Evolutionary conservation across 2,797 vertebrate genomes (phyloP).

Genomic region (Amblyopsis hoosieri): DNA sequence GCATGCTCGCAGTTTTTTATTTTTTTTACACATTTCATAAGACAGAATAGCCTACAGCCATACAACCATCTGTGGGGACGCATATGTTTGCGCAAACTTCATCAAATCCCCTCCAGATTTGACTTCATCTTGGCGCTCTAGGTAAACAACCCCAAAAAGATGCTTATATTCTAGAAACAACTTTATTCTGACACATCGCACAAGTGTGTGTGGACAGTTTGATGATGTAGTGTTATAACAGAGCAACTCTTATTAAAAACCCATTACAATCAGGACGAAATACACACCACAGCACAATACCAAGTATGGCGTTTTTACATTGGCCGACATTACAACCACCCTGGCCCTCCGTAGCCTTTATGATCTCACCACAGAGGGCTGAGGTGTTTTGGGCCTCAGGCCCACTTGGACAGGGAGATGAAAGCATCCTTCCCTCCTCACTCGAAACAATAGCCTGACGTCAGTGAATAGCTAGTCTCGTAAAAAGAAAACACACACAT

Average conservation of each 20-base stretch:
- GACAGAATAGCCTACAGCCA: background rate
- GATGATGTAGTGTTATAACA: slow-evolving; percentile 12
- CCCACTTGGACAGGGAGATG: slow-evolving; percentile 43
- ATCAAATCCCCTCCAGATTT: background rate
- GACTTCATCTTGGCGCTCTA: background rate
- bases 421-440: slow-evolving; percentile 45
- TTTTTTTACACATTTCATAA: background rate
- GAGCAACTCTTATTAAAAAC: slow-evolving; percentile 8
- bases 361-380: slow-evolving; percentile 42
- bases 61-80: background rate
- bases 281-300: slow-evolving; percentile 24
- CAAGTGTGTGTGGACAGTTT: slow-evolving; percentile 14
- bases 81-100: background rate
- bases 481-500: slow-evolving; percentile 44
- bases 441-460: slow-evolving; percentile 55
- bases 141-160: background rate
- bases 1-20: background rate
- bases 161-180: too few species aligned
- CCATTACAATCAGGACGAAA: background rate
- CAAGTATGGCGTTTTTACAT: slow-evolving; percentile 30
- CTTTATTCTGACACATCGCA: slow-evolving; percentile 1
- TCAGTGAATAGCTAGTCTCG: slow-evolving; percentile 56
- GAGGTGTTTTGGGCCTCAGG: slow-evolving; percentile 44
- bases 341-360: slow-evolving; percentile 28
- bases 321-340: slow-evolving; percentile 22